Evolutionary conservation across 2,113 vertebrate genomes (phyloP).

Genomic region (Sturnus vulgaris): DNA sequence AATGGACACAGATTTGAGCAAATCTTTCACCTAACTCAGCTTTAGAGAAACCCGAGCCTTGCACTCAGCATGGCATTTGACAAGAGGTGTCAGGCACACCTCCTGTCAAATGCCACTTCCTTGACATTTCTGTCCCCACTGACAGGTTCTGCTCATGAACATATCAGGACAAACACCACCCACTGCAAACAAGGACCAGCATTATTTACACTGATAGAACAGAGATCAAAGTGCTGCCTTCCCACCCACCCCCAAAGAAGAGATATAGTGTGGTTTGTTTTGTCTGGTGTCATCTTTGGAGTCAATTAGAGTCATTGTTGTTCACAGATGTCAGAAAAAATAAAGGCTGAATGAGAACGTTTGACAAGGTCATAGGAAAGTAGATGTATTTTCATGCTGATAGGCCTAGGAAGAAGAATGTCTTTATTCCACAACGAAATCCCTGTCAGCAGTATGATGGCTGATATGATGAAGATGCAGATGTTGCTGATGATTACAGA

Average conservation of each 20-base stretch:
- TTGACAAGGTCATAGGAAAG: neutral
- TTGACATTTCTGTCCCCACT: neutral
- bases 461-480: neutral
- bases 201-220: neutral
- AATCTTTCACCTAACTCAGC: neutral
- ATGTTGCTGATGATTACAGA: neutral
- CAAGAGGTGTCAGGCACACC: neutral
- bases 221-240: neutral
- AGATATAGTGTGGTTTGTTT: neutral
- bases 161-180: neutral
- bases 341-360: neutral
- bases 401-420: neutral
- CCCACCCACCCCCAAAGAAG: neutral
- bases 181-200: neutral
- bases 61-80: accelerated
- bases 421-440: neutral
- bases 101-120: neutral
- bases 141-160: neutral
- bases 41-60: neutral
- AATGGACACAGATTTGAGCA: accelerated
- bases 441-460: neutral
- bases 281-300: neutral
- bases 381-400: neutral
- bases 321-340: neutral
- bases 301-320: neutral